A percentile compares a stretch with the other conserved stretches of the same genome.
Evolutionary conservation across 1,140 invertebrate species (phyloP).

Genomic region (Monochamus saltuarius): DNA sequence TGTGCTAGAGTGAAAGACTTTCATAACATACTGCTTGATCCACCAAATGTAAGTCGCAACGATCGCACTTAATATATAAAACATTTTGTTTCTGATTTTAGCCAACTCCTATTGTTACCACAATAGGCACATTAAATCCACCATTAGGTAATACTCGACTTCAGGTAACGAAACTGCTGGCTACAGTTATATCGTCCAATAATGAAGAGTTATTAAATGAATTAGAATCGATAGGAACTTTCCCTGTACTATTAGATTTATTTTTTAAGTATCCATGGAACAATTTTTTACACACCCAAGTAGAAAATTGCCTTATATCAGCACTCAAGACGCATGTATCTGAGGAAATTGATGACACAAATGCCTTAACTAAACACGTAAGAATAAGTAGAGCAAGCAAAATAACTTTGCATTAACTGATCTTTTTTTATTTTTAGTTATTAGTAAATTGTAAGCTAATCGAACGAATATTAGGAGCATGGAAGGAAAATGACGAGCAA

Average conservation of each 20-base stretch:
- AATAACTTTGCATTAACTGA: slow-evolving; percentile 7
- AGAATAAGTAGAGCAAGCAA: slow-evolving; percentile 35
- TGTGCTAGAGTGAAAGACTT: slow-evolving; percentile 70
- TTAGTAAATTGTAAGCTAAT: slow-evolving; percentile 56
- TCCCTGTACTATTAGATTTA: slow-evolving; percentile 68
- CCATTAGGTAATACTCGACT: slow-evolving; percentile 77
- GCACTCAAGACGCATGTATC: slow-evolving; percentile 57
- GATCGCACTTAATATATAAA: neutral
- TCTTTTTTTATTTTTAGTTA: slow-evolving; percentile 51
- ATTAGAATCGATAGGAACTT: slow-evolving; percentile 52
- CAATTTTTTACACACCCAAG: slow-evolving; percentile 87
- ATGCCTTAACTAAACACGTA: slow-evolving; percentile 59
- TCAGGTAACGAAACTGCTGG: slow-evolving; percentile 72
- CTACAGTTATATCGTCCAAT: slow-evolving; percentile 67
- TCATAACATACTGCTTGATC: slow-evolving; percentile 69
- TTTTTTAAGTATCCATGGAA: slow-evolving; percentile 84
- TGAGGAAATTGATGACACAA: slow-evolving; percentile 46
- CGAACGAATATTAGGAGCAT: slow-evolving; percentile 56
- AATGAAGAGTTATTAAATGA: slow-evolving; percentile 59
- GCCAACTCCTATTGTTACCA: slow-evolving; percentile 65
- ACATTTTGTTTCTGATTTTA: slow-evolving; percentile 40
- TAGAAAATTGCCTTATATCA: slow-evolving; percentile 70
- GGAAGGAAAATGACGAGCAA: slow-evolving; percentile 57
- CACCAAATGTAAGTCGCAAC: slow-evolving; percentile 63
- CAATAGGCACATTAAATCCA: slow-evolving; percentile 64